Evolutionary conservation across 2,797 vertebrate genomes (phyloP).

Genomic region (Neosilurus mollespiculum): DNA sequence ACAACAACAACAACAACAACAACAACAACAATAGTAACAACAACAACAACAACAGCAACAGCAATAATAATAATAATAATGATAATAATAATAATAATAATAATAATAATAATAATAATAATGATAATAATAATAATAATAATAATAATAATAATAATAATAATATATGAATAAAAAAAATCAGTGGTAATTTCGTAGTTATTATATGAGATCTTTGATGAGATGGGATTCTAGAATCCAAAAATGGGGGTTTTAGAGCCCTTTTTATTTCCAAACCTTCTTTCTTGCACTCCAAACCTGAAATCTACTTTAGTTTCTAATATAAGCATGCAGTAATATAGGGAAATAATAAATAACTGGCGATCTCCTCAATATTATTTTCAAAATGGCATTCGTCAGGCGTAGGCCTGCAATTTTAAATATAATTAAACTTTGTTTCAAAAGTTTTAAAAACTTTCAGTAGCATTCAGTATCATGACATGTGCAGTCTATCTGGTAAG

Average conservation of each 20-base stretch:
- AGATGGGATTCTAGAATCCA: too few species aligned
- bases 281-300: too few species aligned
- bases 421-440: neutral
- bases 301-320: too few species aligned
- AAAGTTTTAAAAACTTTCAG: neutral
- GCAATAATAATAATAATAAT: neutral
- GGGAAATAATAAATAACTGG: too few species aligned
- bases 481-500: neutral
- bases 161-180: too few species aligned
- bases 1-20: neutral
- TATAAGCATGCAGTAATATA: too few species aligned
- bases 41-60: neutral
- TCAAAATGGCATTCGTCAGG: neutral
- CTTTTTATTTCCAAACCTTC: too few species aligned
- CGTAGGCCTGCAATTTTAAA: neutral
- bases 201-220: too few species aligned
- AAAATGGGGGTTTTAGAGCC: too few species aligned
- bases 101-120: neutral
- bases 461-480: neutral
- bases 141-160: too few species aligned
- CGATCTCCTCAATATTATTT: neutral
- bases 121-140: neutral
- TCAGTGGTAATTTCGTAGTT: too few species aligned
- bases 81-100: conserved; percentile 5
- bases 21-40: neutral